Base-by-base conservation (phyloP, 23 tunicate species). In the Trididemnum miniatum region DNA sequence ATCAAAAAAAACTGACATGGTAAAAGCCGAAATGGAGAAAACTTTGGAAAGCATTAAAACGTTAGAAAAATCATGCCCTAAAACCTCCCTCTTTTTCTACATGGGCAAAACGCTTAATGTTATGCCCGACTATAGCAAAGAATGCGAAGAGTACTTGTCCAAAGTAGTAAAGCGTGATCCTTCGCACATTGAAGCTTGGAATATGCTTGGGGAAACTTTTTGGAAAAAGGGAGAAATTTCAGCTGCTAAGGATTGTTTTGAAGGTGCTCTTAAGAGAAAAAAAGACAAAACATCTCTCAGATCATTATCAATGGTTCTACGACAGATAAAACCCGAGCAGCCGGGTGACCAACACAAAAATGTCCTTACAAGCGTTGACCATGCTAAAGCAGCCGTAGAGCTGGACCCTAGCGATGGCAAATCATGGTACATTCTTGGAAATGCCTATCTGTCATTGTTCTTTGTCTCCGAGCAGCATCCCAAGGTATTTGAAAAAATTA, bases 91-190 rank as follows among this genome's bases (percentile, higher is more conserved):
- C 72, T 30, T 93, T 20, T 64, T 93, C 20, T 92, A 80, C 22
- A 65, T 35, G 71, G 93, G 86, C 35, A 88, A 87, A 80, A 84
- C 81, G 0, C 65, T 93, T 22, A 93, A 88, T 35, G 83, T 93
- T 18, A 30, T 93, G 65, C 84, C 98, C n/a, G 98, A 93, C 0
- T 88, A 93, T 60, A 84, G 72, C 33, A 40, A 65, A 33, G 94
- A 88, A 27, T 93, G 98, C 78, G 98, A 93, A 73, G 98, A 93
- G 9, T 76, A 71, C 37, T 75, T 93, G 29, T 93, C 98, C 0
- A 93, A 93, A 84, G 98, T 84, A 20, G 98, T 93, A 0, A 93
- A 93, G 37, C 83, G 98, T 29, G 93, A 93, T 54, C 98, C 98
- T 1, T 93, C 98, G 0, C 52, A 76, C 29, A 80, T 88, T 2